A percentile compares a stretch with the other conserved stretches of the same genome.
These are phyloP conservation scores for Macrochelys suwanniensis DNA, from an alignment of 2,797 vertebrate genomes.

Conservation along the genomic window DNA sequence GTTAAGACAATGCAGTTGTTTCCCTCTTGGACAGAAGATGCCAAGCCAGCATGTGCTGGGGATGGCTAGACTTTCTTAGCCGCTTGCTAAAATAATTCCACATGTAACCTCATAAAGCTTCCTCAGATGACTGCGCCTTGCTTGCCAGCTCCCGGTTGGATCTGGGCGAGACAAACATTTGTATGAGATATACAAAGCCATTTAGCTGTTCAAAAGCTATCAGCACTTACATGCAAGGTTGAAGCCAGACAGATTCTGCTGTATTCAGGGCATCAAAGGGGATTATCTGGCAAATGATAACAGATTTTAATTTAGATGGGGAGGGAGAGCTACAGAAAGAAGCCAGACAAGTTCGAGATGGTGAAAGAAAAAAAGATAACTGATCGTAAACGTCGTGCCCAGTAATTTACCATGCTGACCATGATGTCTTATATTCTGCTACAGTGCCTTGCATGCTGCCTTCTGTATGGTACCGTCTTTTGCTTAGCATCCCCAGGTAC, in stretches of 20 bases:
- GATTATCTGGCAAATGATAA: slow-evolving; percentile 81
- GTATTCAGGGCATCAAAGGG: slow-evolving; percentile 80
- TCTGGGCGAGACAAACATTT: slow-evolving; percentile 60
- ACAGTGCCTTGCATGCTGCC: not conserved
- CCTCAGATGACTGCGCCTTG: slow-evolving; percentile 43
- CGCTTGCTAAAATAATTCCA: slow-evolving; percentile 68
- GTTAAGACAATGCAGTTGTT: slow-evolving; percentile 38
- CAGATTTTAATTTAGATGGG: slow-evolving; percentile 87
- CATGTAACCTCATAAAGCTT: slow-evolving; percentile 68
- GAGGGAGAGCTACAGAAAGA: slow-evolving; percentile 36
- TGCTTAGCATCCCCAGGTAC: rapidly evolving
- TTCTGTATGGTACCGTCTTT: not conserved
- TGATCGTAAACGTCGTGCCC: slow-evolving; percentile 31
- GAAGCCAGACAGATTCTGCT: slow-evolving; percentile 76
- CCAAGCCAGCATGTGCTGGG: slow-evolving; percentile 20
- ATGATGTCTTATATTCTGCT: not conserved
- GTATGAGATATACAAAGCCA: slow-evolving; percentile 75
- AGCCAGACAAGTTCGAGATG: slow-evolving; percentile 43
- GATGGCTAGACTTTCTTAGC: slow-evolving; percentile 59
- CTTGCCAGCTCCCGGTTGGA: slow-evolving; percentile 55
- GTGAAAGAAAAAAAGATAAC: not conserved
- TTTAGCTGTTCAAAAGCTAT: slow-evolving; percentile 80
- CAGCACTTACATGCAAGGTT: slow-evolving; percentile 72
- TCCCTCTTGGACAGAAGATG: slow-evolving; percentile 50
- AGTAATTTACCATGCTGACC: slow-evolving; percentile 23